Evolutionary conservation across 2,113 vertebrate species (phyloP), one percentile per base, ranked within the genome.

Genomic region (Hassar affinis): DNA sequence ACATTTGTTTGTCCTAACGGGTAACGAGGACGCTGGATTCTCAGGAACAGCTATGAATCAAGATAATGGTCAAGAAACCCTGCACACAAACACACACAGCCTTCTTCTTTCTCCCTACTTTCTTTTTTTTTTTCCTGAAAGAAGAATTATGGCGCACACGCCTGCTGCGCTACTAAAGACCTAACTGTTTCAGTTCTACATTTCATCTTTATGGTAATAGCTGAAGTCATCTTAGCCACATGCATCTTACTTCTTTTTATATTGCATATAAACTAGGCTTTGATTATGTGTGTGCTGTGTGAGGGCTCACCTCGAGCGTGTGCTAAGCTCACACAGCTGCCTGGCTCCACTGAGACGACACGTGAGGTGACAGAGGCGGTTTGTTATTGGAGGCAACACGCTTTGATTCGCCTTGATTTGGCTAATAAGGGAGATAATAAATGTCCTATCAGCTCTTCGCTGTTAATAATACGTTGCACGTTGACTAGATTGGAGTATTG

Each of bases 321-420:
- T 14, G 59, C 81, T 88, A 84, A 82, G 52, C 72, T 85, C 69
- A 77, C 77, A 76, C 86, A 83, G 84, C 86, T 83, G 80, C 71
- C 69, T 81, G 62, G 52, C 62, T 78, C 85, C 82, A 68, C 82
- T 61, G 85, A 81, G 85, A 86, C 54, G 45, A 51, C 42, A 54
- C 61, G 62, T 69, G 49, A 77, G 49, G 35, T 30, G 33, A 74
- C 57, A 38, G 57, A 66, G 77, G 85, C 69, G 57, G 49, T 79
- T 62, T 74, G 76, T 92, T 86, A 71, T 71, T 77, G 51, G 27
- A 86, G 25, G 75, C 54, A 52, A 22, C 54, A 35, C 22, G 17
- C 35, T 68, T 82, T 27, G n/a, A 71, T 38, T 80, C 56, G n/a
- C 11, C 25, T 35, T 64, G 56, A 79, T 69, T 71, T 45, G 49